Evolutionary conservation across 2,888 invertebrate genomes (phyloP), one percentile per base, ranked within the genome.

Genomic region (Eupithecia subfuscata): DNA sequence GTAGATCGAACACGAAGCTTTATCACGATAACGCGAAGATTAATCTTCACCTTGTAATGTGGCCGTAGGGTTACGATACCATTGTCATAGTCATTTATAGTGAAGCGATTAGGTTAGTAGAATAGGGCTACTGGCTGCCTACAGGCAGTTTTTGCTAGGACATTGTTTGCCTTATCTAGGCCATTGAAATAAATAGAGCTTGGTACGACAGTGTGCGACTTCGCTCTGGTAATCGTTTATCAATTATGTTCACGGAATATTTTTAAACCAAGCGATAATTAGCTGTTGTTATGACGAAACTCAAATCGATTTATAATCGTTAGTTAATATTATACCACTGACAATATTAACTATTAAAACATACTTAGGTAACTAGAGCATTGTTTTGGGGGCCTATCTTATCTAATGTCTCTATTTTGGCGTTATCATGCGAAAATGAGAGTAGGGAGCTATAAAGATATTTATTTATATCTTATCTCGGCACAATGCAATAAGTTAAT

Each of bases 231-330:
- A 25, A 60, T 60, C 6, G 25, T 60, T 56, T 60, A 60, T 60
- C 60, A 25, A 60, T 60, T 60, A 60, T 14, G 60, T 22, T 60
- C 60, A 60, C 60, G 60, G 60, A 60, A 60, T 60, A 60, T 60
- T 60, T 60, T 25, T 60, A 60, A 25, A 60, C 60, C 60, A 4
- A 25, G 12, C 60, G 25, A 60, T 60, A 60, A 60, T 60, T 60
- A 25, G 60, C 14, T 14, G 60, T 60, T 22, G 25, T 60, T 25
- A 60, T 60, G 22, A 60, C 14, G 60, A 60, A 60, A 22, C 60
- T 22, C 25, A 5, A 60, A 60, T 60, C 22, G 22, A 60, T 60
- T 60, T 12, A 25, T 25, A 25, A 60, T 6, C 25, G 60, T 60
- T 60, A 60, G 60, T 60, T 25, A 22, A 56, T 56, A 56, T 56